These are phyloP conservation scores for Blastobasis lacticolella DNA, from an alignment of 2,888 invertebrate genomes.

Conservation along the genomic window DNA sequence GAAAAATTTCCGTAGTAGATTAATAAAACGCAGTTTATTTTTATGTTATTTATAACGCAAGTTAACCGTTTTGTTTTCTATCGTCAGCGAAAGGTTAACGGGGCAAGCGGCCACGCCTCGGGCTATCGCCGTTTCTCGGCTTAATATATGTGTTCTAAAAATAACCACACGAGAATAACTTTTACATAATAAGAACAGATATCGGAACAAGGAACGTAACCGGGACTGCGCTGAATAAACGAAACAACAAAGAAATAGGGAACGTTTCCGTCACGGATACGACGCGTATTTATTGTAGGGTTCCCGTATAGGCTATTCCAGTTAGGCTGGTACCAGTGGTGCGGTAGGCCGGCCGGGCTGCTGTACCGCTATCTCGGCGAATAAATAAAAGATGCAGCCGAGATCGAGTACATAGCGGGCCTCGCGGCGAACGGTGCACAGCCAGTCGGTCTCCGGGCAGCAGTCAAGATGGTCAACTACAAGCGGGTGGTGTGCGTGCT, in stretches of 20 bases:
- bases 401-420: conserved; percentile 58
- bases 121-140: conserved; percentile 7
- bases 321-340: conserved; percentile 49
- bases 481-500: conserved; percentile 53
- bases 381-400: conserved; percentile 71
- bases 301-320: conserved; percentile 50
- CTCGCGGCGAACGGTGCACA: conserved; percentile 33
- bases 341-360: conserved; percentile 35
- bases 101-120: conserved; percentile 10
- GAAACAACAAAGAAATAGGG: too few relatives aligned
- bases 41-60: background rate
- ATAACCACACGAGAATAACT: conserved; percentile 1
- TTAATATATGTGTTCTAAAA: conserved; percentile 4
- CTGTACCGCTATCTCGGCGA: conserved; percentile 69
- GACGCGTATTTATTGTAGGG: conserved; percentile 37
- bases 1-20: too few relatives aligned
- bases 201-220: too few relatives aligned
- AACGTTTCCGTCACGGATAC: background rate
- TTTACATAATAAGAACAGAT: background rate
- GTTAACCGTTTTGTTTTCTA: background rate
- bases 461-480: conserved; percentile 67
- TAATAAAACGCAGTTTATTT: too few relatives aligned
- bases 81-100: conserved; percentile 7
- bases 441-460: conserved; percentile 49
- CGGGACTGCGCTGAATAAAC: too few relatives aligned